phyloP scores from a whole-genome alignment of 2,113 vertebrate genomes.

The Aythya baeri region DNA sequence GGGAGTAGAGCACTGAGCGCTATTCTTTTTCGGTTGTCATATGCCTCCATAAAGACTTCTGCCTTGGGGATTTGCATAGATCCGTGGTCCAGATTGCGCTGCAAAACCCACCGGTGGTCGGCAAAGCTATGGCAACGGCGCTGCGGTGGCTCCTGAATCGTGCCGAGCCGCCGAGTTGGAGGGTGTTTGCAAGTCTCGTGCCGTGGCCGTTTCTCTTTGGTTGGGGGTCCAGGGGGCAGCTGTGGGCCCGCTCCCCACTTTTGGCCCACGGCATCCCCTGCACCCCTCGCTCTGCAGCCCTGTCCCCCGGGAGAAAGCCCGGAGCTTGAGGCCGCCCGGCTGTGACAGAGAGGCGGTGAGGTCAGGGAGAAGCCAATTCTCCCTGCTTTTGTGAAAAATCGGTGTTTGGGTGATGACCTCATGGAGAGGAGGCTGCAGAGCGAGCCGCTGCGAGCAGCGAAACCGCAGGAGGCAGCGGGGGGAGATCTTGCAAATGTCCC shows the following conservation, averaged over 20 bases:
- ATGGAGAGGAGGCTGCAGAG: slow-evolving; percentile 7
- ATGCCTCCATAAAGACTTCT: slow-evolving; percentile 69
- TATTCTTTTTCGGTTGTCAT: slow-evolving; percentile 68
- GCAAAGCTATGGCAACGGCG: slow-evolving; percentile 47
- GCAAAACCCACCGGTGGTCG: slow-evolving; percentile 57
- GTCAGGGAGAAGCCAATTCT: not conserved
- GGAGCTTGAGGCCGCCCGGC: rapidly evolving
- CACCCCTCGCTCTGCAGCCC: not conserved
- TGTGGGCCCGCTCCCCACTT: rapidly evolving
- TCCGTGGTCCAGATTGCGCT: slow-evolving; percentile 45
- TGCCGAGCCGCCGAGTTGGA: not conserved
- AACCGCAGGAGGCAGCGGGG: not conserved
- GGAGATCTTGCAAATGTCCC: slow-evolving; percentile 20
- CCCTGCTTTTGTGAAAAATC: slow-evolving; percentile 18
- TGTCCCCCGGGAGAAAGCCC: not conserved
- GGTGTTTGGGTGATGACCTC: slow-evolving; percentile 40
- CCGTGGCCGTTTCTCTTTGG: rapidly evolving
- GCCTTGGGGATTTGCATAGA: slow-evolving; percentile 66
- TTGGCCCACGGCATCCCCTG: not conserved
- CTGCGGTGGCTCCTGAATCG: not conserved
- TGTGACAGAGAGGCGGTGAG: not conserved
- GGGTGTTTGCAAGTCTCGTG: not conserved
- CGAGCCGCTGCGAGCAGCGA: not conserved
- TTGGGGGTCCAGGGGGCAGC: not conserved
- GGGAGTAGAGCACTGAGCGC: slow-evolving; percentile 66